These are phyloP conservation scores for Ancistrus triradiatus DNA, from an alignment of 2,113 vertebrate genomes.

Conservation along the genomic window DNA sequence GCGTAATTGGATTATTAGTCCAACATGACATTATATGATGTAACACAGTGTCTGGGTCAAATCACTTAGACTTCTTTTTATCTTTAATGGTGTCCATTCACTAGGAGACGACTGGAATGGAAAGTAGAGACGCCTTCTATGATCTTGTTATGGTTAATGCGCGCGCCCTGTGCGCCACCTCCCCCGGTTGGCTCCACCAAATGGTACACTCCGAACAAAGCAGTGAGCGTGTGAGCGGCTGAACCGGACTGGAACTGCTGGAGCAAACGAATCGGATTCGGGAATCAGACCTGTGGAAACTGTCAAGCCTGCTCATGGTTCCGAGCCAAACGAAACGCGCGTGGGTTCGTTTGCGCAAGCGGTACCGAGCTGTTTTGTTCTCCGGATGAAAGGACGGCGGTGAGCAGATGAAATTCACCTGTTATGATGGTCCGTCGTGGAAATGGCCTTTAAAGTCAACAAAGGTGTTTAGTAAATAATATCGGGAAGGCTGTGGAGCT, in stretches of 20 bases:
- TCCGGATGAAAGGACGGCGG: background rate
- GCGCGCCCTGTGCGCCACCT: background rate
- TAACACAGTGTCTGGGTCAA: no score
- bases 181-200: slow-evolving; percentile 7
- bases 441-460: background rate
- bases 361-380: background rate
- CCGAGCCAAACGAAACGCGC: background rate
- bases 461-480: background rate
- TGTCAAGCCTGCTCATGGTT: background rate
- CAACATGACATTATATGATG: background rate
- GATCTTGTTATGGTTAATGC: background rate
- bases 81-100: no score
- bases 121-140: no score
- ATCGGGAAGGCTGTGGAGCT: slow-evolving; percentile 7
- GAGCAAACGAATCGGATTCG: slow-evolving; percentile 1
- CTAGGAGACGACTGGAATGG: no score
- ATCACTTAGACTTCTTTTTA: no score
- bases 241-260: slow-evolving; percentile 26
- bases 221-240: slow-evolving; percentile 18
- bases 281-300: background rate
- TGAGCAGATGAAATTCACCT: slow-evolving; percentile 12
- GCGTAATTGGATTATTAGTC: background rate
- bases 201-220: slow-evolving; percentile 46
- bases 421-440: slow-evolving; percentile 5
- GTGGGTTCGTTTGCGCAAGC: background rate